phyloP scores from a whole-genome alignment of 2,888 invertebrate genomes.

The Galeruca laticollis region DNA sequence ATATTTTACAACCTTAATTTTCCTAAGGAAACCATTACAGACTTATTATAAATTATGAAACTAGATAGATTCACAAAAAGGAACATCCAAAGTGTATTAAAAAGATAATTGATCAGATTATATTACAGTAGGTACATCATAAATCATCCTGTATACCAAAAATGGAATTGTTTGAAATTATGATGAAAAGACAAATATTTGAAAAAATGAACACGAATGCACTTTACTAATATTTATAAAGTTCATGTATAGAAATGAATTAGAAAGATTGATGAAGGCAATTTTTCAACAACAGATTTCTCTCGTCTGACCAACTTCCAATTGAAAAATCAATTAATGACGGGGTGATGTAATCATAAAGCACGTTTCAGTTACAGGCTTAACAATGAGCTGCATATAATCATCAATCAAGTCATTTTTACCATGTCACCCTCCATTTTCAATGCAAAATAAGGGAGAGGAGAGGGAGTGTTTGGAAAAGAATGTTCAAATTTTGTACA shows the following conservation, averaged over 20 bases:
- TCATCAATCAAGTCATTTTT: conserved; percentile 50
- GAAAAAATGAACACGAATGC: no score
- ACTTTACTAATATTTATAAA: conserved; percentile 11
- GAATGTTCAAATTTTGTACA: background rate
- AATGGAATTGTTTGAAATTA: no score
- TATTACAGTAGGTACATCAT: no score
- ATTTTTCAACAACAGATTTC: conserved; percentile 34
- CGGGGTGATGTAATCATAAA: conserved; percentile 40
- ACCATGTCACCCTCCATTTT: conserved; percentile 22
- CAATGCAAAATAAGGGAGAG: conserved; percentile 11
- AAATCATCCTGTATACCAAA: no score
- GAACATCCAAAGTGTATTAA: no score
- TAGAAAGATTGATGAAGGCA: conserved; percentile 32
- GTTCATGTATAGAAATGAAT: conserved; percentile 12
- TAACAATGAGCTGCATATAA: conserved; percentile 46
- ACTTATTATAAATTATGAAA: no score
- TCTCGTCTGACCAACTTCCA: conserved; percentile 36
- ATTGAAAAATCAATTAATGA: conserved; percentile 44
- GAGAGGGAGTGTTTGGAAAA: background rate
- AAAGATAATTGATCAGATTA: no score
- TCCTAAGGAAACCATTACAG: no score
- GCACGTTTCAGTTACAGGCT: conserved; percentile 47
- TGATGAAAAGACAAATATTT: no score
- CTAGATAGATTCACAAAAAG: no score
- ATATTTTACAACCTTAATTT: no score